Evolutionary conservation across 1,140 invertebrate species (phyloP).

Genomic region (Hyles euphorbiae): DNA sequence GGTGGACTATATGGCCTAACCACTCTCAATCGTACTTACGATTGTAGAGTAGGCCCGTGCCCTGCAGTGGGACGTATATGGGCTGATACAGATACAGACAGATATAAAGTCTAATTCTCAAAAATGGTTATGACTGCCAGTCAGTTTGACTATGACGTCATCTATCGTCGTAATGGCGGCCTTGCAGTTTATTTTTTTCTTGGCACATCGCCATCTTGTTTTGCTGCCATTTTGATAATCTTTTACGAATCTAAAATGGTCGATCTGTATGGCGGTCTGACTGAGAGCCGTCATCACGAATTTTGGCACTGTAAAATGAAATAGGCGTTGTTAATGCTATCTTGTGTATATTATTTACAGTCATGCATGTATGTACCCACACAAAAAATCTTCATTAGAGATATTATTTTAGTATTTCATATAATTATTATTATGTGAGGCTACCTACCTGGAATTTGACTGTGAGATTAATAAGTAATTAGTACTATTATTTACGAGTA

Average conservation of each 20-base stretch:
- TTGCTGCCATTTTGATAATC: constrained; percentile 48
- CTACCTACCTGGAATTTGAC: too few species aligned
- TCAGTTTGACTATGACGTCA: constrained; percentile 12
- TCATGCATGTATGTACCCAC: background rate
- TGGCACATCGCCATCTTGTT: constrained; percentile 28
- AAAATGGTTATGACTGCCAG: constrained; percentile 23
- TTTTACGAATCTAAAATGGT: constrained; percentile 35
- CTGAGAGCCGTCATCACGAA: constrained; percentile 44
- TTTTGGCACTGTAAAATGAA: constrained; percentile 24
- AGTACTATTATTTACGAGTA: too few species aligned
- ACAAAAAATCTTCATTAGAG: too few species aligned
- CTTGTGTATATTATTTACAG: background rate
- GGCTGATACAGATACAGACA: too few species aligned
- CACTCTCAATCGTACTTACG: too few species aligned
- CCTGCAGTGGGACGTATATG: too few species aligned
- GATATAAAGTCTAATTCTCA: background rate
- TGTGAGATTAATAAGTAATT: too few species aligned
- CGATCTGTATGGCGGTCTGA: constrained; percentile 48
- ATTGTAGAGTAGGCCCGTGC: too few species aligned
- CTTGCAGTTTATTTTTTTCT: constrained; percentile 24
- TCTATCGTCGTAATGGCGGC: constrained; percentile 20
- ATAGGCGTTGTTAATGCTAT: background rate
- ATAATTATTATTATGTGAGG: too few species aligned
- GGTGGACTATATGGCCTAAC: too few species aligned
- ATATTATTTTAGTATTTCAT: too few species aligned